Conservation (phyloP, 1,140 invertebrate genomes). For the Helicorthomorpha holstii region DNA sequence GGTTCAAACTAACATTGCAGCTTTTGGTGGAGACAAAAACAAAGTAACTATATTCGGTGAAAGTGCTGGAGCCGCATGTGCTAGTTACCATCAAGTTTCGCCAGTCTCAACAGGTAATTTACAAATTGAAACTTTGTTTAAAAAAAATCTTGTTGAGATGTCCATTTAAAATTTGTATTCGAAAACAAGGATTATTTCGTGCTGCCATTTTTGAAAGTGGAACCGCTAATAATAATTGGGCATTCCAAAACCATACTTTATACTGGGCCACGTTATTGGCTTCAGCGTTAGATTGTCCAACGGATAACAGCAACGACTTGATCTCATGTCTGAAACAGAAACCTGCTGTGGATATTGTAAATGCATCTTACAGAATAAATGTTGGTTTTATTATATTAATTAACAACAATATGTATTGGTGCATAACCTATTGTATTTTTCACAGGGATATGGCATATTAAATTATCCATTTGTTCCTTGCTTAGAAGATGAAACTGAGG, state of each 20-base stretch:
- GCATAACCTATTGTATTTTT: not conserved
- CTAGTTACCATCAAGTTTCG: constrained; percentile 42
- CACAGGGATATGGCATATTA: not conserved
- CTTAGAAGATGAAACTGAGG: not conserved
- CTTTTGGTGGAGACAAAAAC: constrained; percentile 27
- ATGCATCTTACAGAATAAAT: not conserved
- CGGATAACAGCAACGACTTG: not conserved
- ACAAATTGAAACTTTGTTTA: not conserved
- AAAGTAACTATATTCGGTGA: constrained; percentile 30
- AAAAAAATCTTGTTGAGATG: not conserved
- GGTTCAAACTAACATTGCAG: constrained; percentile 26
- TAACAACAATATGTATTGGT: not conserved
- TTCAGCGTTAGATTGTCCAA: not conserved
- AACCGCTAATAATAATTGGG: not conserved
- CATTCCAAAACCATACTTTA: not conserved
- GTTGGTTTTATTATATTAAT: not conserved
- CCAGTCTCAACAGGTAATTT: constrained; percentile 28
- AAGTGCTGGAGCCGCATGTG: constrained; percentile 31
- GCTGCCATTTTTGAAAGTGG: not conserved
- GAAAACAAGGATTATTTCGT: not conserved
- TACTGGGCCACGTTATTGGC: not conserved
- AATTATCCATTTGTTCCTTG: not conserved
- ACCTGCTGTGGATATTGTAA: not conserved
- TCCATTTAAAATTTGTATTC: not conserved
- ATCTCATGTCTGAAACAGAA: not conserved